Conservation (phyloP, 1,140 invertebrate species). For the Bombus turneri region DNA sequence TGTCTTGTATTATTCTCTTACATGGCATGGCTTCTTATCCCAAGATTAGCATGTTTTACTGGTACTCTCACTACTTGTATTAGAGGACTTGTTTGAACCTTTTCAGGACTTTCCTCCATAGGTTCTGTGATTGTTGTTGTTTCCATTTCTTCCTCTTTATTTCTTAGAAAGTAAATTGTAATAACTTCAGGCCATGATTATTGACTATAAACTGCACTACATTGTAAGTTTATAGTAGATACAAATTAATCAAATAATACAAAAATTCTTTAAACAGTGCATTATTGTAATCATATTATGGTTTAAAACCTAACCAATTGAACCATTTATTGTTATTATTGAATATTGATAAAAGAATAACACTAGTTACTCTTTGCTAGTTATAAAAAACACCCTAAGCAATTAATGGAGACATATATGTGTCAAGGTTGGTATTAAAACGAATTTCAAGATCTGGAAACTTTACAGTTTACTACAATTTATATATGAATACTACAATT, state of each 20-base stretch:
- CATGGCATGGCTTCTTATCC: conserved; percentile 81
- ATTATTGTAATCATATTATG: background rate
- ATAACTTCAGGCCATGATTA: conserved; percentile 26
- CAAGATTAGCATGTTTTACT: conserved; percentile 81
- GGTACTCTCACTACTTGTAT: conserved; percentile 76
- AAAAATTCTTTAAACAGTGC: background rate
- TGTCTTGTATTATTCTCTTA: conserved; percentile 54
- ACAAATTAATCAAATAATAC: conserved; percentile 1
- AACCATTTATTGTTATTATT: conserved; percentile 14
- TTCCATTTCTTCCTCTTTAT: conserved; percentile 69
- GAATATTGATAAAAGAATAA: background rate
- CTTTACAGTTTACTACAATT: background rate
- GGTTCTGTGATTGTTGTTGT: conserved; percentile 55
- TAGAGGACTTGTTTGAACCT: conserved; percentile 50
- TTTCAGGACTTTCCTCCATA: conserved; percentile 71
- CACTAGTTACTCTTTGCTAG: background rate
- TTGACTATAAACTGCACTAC: conserved; percentile 1
- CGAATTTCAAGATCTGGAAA: background rate
- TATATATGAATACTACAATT: background rate
- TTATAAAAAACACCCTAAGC: background rate
- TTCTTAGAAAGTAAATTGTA: background rate
- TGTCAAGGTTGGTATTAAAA: conserved; percentile 2
- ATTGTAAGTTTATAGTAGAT: background rate
- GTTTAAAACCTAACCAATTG: conserved; percentile 7
- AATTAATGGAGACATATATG: background rate